Conservation (phyloP, 2,113 vertebrate species). For the Tyto alba region DNA sequence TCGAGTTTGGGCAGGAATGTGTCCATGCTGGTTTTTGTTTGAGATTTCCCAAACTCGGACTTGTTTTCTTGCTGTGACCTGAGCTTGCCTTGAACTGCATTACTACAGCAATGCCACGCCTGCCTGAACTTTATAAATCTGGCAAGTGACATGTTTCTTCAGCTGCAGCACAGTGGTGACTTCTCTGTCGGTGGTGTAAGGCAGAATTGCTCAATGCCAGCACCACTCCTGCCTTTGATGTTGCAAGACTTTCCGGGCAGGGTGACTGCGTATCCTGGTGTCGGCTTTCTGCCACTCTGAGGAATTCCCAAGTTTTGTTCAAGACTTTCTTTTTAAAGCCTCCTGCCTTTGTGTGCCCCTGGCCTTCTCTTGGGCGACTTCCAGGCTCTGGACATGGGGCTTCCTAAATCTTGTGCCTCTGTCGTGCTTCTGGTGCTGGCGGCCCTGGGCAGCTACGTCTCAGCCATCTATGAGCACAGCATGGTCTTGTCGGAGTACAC, state of each 20-base stretch:
- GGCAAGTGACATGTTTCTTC: neutral
- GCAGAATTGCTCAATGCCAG: neutral
- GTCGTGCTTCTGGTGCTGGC: neutral
- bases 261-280: neutral
- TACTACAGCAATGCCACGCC: neutral
- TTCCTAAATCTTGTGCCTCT: neutral
- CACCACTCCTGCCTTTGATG: neutral
- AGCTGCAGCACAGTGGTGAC: neutral
- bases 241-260: neutral
- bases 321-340: neutral
- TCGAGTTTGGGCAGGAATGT: neutral
- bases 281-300: neutral
- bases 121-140: rapidly evolving
- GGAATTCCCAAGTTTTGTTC: neutral
- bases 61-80: neutral
- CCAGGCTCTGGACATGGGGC: neutral
- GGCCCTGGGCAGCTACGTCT: neutral
- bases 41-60: neutral
- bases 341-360: neutral
- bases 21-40: neutral
- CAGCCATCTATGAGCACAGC: neutral
- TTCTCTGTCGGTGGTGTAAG: neutral
- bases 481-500: neutral
- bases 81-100: neutral
- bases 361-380: neutral